Conservation (phyloP, 2,888 invertebrate genomes). For the Phortica okadai region DNA sequence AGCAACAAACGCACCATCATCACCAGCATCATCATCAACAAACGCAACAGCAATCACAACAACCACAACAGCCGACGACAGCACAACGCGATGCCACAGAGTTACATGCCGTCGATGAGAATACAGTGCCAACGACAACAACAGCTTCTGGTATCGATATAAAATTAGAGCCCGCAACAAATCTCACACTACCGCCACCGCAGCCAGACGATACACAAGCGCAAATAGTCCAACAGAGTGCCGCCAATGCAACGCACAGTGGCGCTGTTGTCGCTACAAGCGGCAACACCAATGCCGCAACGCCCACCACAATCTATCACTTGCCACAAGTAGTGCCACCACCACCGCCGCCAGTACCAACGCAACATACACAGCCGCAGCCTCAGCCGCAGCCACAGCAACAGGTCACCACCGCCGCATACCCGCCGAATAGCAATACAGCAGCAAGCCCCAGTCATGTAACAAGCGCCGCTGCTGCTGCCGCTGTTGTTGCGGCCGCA, state of each 20-base stretch:
- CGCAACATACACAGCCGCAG: neutral
- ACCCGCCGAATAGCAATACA: slow-evolving; percentile 31
- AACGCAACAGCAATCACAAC: slow-evolving; percentile 46
- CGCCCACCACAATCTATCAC: slow-evolving; percentile 61
- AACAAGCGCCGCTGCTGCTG: slow-evolving; percentile 38
- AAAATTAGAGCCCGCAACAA: slow-evolving; percentile 63
- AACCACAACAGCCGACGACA: slow-evolving; percentile 35
- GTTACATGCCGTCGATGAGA: slow-evolving; percentile 60
- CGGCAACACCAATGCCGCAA: slow-evolving; percentile 23
- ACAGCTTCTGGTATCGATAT: slow-evolving; percentile 62
- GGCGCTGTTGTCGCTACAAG: neutral
- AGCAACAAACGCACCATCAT: slow-evolving; percentile 39
- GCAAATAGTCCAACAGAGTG: neutral
- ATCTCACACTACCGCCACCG: neutral
- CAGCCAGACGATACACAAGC: neutral
- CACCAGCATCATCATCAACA: slow-evolving; percentile 47
- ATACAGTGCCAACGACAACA: slow-evolving; percentile 43
- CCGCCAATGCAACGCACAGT: neutral
- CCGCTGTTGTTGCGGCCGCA: slow-evolving; percentile 8
- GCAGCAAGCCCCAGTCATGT: slow-evolving; percentile 40
- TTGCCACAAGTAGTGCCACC: slow-evolving; percentile 64
- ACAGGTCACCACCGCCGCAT: slow-evolving; percentile 19
- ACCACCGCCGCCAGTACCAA: slow-evolving; percentile 49
- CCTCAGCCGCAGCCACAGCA: slow-evolving; percentile 5
- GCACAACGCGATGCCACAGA: slow-evolving; percentile 64